Percentiles rank a stretch among this genome's conserved stretches.
These are phyloP conservation scores for Apogon talboti DNA, from an alignment of 2,797 vertebrate species.

Conservation along the genomic window DNA sequence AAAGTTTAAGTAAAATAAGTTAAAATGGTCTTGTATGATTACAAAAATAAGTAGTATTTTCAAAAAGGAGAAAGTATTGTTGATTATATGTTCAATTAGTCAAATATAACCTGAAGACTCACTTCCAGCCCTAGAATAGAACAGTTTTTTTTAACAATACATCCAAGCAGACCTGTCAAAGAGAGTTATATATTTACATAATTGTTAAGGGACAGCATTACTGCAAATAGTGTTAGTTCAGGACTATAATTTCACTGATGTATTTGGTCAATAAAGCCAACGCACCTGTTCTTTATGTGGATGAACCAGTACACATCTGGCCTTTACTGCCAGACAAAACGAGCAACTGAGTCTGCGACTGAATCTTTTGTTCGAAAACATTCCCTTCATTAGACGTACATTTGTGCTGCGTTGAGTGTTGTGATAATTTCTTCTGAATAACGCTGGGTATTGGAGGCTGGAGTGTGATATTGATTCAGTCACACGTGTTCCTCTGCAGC, in stretches of 20 bases:
- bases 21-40: too few relatives aligned
- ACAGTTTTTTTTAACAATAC: too few relatives aligned
- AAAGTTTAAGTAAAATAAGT: too few relatives aligned
- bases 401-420: slow-evolving; percentile 13
- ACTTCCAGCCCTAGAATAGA: too few relatives aligned
- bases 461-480: slow-evolving; percentile 56
- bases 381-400: slow-evolving; percentile 30
- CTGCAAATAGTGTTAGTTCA: too few relatives aligned
- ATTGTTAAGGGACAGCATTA: background rate
- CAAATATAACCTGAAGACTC: too few relatives aligned
- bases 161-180: background rate
- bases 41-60: too few relatives aligned
- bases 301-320: background rate
- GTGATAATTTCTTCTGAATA: slow-evolving; percentile 15
- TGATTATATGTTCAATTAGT: too few relatives aligned
- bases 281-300: background rate
- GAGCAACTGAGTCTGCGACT: background rate
- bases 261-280: slow-evolving; percentile 2
- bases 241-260: slow-evolving; percentile 3
- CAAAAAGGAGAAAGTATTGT: too few relatives aligned
- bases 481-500: slow-evolving; percentile 42
- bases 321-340: slow-evolving; percentile 2
- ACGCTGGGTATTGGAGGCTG: slow-evolving; percentile 14
- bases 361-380: background rate
- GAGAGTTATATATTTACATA: background rate